Evolutionary conservation across 2,113 vertebrate genomes (phyloP).

Genomic region (Argyrosomus japonicus): DNA sequence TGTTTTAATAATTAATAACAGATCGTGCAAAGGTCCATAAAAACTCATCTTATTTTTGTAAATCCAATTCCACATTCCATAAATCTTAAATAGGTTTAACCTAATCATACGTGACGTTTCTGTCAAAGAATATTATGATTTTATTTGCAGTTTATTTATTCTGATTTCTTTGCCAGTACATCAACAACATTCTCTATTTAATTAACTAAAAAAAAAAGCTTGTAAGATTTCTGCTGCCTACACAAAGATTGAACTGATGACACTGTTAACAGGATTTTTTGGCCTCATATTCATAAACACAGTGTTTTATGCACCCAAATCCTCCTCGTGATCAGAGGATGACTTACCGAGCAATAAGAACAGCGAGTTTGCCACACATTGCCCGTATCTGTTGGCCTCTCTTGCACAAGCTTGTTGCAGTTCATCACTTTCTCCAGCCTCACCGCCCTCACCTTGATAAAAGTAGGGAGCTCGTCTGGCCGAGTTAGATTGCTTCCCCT

Average conservation of each 20-base stretch:
- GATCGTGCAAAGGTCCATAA: not conserved
- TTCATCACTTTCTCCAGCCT: conserved; percentile 24
- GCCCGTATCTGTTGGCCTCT: not conserved
- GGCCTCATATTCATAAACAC: conserved; percentile 13
- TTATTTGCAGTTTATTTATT: conserved; percentile 1
- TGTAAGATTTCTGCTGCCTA: conserved; percentile 27
- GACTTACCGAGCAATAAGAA: not conserved
- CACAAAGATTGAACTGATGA: conserved; percentile 30
- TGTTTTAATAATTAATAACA: not conserved
- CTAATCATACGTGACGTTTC: not conserved
- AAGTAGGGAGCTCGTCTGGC: conserved; percentile 41
- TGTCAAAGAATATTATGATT: conserved; percentile 11
- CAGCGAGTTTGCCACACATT: not conserved
- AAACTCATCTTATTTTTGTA: not conserved
- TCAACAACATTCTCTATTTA: conserved; percentile 11
- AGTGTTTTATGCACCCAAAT: conserved; percentile 8
- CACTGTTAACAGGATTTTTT: conserved; percentile 31
- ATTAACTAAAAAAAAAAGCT: conserved; percentile 34
- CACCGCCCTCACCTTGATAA: conserved; percentile 41
- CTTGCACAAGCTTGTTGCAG: conserved; percentile 20
- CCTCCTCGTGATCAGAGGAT: not conserved
- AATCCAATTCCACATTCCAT: not conserved
- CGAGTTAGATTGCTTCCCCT: conserved; percentile 59
- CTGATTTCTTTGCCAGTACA: not conserved
- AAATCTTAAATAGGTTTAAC: conserved; percentile 18